These are phyloP conservation scores for Psittacus erithacus DNA, from an alignment of 2,113 vertebrate genomes.

Conservation along the genomic window DNA sequence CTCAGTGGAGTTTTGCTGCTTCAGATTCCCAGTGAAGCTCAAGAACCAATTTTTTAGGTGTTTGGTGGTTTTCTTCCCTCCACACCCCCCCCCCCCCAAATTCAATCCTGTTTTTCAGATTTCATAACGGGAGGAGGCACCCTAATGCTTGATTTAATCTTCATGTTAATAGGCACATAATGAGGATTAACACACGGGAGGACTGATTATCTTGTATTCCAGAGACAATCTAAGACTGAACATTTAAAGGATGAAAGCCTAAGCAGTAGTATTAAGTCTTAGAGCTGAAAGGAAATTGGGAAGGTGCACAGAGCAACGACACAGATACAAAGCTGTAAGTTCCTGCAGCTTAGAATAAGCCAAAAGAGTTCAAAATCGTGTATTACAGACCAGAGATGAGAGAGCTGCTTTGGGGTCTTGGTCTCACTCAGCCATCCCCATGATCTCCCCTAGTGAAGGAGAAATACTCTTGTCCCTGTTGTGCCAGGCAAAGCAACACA, in stretches of 20 bases:
- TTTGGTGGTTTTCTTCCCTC: not conserved
- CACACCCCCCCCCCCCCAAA: rapidly evolving
- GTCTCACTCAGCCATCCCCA: not conserved
- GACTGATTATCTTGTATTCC: not conserved
- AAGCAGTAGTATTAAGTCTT: not conserved
- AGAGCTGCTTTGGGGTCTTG: not conserved
- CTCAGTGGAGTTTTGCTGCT: not conserved
- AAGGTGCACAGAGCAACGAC: not conserved
- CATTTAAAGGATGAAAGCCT: not conserved
- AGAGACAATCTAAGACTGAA: not conserved
- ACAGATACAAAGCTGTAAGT: not conserved
- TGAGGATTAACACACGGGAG: not conserved
- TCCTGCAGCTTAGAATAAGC: not conserved
- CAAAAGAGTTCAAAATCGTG: not conserved
- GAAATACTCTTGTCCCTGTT: not conserved
- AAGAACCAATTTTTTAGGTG: not conserved
- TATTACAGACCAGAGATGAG: not conserved
- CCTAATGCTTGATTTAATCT: conserved; percentile 30
- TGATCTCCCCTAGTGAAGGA: rapidly evolving
- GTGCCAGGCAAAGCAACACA: not conserved
- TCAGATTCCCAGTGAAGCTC: not conserved
- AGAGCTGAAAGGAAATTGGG: not conserved
- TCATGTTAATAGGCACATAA: conserved; percentile 3
- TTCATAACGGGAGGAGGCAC: conserved; percentile 62
- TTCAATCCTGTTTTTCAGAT: not conserved